Base-by-base conservation (phyloP, 2,113 vertebrate species). In the Phalacrocorax pelagicus region DNA sequence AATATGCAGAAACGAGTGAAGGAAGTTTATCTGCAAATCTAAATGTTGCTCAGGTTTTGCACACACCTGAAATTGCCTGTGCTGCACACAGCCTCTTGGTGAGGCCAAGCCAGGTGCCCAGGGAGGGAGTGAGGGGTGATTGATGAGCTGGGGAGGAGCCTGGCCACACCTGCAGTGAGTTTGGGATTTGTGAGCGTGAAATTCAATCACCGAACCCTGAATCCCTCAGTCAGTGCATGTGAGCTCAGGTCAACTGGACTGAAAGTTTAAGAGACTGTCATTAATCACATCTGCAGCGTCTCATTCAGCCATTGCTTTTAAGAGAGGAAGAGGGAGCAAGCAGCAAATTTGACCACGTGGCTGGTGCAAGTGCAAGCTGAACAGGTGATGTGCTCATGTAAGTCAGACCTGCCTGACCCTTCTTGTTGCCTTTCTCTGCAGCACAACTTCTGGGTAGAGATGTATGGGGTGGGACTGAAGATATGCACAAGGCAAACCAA, bases 51-150 rank as follows among this genome's bases (percentile, higher is more conserved):
- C 13, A 21, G 36, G 42, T 51, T 79, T 71, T 71, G 52, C 42
- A 54, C 16, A 62, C 5, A 12, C 24, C 22, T 17, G 1, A 4
- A 38, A 36, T 3, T 49, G 23, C n/a, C 55, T 7, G 11, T 22
- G 46, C 42, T 62, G 52, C 44, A 12, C 34, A 6, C 13, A 57
- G 29, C 29, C 27, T 20, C 26, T 27, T 2, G 0, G n/a, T 3
- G 51, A 73, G 21, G 34, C 27, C 4, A 2, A 34, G 29, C 30
- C 1, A 2, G 15, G 20, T 12, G 27, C 24, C 0, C 0, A 57
- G 70, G 38, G 69, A 40, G 26, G 20, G 58, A 72, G 54, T 0
- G 7, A n/a, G 72, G 5, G 0, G 52, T 69, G 62, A 51, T 12
- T 30, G 65, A 86, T 62, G 66, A 83, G 47, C 57, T 66, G 55